These are phyloP conservation scores for Boloria euphrosyne DNA, from an alignment of 2,888 invertebrate species.

Conservation along the genomic window DNA sequence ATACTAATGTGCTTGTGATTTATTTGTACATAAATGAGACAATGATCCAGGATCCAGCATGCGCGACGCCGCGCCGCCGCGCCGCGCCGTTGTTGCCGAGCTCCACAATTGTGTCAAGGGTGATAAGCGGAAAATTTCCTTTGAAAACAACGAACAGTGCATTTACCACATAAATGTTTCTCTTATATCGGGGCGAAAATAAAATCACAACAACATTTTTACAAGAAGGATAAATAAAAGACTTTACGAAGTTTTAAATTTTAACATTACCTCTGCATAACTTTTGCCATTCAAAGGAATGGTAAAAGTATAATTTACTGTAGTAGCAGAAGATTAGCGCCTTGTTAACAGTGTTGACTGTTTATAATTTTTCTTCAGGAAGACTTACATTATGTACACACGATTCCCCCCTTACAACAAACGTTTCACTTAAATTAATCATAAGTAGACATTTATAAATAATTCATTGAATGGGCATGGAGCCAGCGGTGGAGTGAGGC, in stretches of 20 bases:
- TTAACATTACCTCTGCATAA: neutral
- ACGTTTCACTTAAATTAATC: constrained; percentile 37
- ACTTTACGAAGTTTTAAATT: neutral
- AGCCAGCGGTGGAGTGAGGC: constrained; percentile 56
- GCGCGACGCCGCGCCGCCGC: constrained; percentile 42
- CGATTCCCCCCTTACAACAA: constrained; percentile 11
- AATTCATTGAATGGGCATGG: constrained; percentile 53
- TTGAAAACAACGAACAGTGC: constrained; percentile 48
- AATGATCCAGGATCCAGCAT: constrained; percentile 45
- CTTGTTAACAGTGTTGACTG: no score
- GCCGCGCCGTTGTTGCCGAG: constrained; percentile 40
- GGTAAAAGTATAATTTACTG: no score
- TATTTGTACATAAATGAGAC: constrained; percentile 36
- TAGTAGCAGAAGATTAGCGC: no score
- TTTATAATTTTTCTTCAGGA: neutral
- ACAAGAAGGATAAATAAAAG: neutral
- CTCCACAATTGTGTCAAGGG: constrained; percentile 60
- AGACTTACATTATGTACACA: constrained; percentile 4
- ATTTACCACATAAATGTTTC: constrained; percentile 21
- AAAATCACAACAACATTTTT: constrained; percentile 19
- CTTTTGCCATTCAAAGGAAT: no score
- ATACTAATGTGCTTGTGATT: constrained; percentile 7
- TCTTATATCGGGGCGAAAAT: constrained; percentile 24
- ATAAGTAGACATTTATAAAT: constrained; percentile 43
- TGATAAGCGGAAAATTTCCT: constrained; percentile 66